phyloP scores from a whole-genome alignment of 2,113 vertebrate genomes.

The Papio anubis region DNA sequence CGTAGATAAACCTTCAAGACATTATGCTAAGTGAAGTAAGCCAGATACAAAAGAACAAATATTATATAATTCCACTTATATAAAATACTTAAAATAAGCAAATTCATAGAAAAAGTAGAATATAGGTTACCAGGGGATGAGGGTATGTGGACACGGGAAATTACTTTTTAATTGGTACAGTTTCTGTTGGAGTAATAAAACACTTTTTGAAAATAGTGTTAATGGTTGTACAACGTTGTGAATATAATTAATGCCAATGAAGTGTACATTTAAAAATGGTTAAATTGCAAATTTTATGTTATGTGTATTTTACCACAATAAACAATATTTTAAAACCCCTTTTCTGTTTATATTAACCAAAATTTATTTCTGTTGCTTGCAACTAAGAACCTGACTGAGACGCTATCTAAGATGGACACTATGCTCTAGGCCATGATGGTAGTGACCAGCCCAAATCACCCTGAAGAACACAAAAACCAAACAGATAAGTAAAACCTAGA shows the following conservation, averaged over 20 bases:
- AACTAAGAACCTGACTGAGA: background rate
- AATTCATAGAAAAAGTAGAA: background rate
- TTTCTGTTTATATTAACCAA: conserved; percentile 4
- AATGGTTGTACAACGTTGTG: background rate
- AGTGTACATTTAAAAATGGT: background rate
- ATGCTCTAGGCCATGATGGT: background rate
- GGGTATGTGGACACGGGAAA: background rate
- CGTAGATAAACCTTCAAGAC: background rate
- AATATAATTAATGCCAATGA: background rate
- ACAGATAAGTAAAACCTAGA: background rate
- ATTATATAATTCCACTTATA: background rate
- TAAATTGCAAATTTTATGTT: background rate
- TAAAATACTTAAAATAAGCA: background rate
- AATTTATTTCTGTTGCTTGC: background rate
- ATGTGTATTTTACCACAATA: background rate
- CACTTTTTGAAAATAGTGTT: background rate
- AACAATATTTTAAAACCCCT: background rate
- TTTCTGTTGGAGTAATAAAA: background rate
- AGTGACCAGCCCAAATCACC: background rate
- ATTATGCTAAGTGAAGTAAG: background rate
- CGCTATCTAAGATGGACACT: background rate
- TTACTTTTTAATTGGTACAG: background rate
- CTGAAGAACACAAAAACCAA: background rate
- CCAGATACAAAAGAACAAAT: background rate
- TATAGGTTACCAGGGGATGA: background rate